A percentile compares a stretch with the other conserved stretches of the same genome.
Evolutionary conservation across 2,888 invertebrate genomes (phyloP).

Genomic region (Pharmacophagus antenor): DNA sequence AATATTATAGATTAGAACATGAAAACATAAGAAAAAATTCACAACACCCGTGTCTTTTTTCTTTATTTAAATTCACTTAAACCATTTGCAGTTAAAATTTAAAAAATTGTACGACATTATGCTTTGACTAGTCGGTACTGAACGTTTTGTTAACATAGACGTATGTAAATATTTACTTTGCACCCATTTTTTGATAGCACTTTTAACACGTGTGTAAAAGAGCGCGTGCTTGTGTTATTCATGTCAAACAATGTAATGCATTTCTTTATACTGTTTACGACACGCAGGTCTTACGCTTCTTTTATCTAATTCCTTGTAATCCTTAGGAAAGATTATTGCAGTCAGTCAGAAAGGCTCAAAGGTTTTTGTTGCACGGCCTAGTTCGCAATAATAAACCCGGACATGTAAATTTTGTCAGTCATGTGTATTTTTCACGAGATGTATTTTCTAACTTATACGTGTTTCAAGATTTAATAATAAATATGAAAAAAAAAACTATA

Average conservation of each 20-base stretch:
- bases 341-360: background rate
- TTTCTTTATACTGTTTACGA: slow-evolving; percentile 3
- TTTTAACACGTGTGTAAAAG: slow-evolving; percentile 20
- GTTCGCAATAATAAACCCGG: background rate
- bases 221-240: slow-evolving; percentile 17
- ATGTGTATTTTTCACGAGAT: background rate
- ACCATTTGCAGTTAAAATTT: no score
- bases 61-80: no score
- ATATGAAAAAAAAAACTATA: background rate
- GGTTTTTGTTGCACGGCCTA: background rate
- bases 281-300: no score
- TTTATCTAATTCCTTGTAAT: background rate
- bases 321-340: background rate
- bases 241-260: slow-evolving; percentile 5
- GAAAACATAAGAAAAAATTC: no score
- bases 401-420: no score
- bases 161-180: slow-evolving; percentile 26
- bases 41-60: no score
- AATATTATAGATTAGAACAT: no score
- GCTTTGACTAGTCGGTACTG: slow-evolving; percentile 14
- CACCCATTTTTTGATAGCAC: slow-evolving; percentile 21
- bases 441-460: background rate
- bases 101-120: slow-evolving; percentile 7
- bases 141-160: slow-evolving; percentile 15
- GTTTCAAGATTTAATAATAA: background rate